Evolutionary conservation across 2,888 invertebrate genomes (phyloP).

Genomic region (Ichneumoninae sp.): DNA sequence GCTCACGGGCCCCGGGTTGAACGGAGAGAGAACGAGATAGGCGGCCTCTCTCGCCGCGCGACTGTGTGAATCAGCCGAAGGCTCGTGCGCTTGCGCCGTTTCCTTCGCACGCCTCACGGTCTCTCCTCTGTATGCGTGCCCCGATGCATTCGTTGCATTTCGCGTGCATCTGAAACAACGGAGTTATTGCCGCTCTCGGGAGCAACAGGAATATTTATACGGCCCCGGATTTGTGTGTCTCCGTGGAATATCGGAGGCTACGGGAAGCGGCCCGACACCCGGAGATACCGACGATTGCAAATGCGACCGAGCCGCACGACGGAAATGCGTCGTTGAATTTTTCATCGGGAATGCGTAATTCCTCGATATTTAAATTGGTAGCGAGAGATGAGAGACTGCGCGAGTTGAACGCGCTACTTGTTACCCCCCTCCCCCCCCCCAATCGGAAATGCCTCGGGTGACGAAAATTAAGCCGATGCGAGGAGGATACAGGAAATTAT

Average conservation of each 20-base stretch:
- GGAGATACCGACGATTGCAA: neutral
- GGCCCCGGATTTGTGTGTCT: neutral
- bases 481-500: too few relatives aligned
- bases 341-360: neutral
- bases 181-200: constrained; percentile 39
- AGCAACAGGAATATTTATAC: constrained; percentile 43
- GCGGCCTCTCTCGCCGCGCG: neutral
- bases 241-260: neutral
- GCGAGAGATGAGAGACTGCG: neutral
- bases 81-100: constrained; percentile 82
- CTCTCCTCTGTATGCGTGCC: constrained; percentile 10
- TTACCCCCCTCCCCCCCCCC: too few relatives aligned
- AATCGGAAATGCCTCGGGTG: too few relatives aligned
- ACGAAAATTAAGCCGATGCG: too few relatives aligned
- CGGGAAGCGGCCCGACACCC: neutral
- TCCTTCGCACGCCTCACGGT: constrained; percentile 44
- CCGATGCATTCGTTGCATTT: constrained; percentile 52
- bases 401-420: too few relatives aligned
- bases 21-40: constrained; percentile 38
- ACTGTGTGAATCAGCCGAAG: constrained; percentile 70
- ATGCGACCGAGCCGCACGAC: neutral
- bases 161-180: constrained; percentile 60
- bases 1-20: constrained; percentile 29
- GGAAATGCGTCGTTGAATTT: constrained; percentile 9
- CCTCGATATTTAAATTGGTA: neutral